Evolutionary conservation across 1,140 invertebrate species (phyloP), one percentile per base, ranked within the genome.

Genomic region (Dreissena rostriformis): DNA sequence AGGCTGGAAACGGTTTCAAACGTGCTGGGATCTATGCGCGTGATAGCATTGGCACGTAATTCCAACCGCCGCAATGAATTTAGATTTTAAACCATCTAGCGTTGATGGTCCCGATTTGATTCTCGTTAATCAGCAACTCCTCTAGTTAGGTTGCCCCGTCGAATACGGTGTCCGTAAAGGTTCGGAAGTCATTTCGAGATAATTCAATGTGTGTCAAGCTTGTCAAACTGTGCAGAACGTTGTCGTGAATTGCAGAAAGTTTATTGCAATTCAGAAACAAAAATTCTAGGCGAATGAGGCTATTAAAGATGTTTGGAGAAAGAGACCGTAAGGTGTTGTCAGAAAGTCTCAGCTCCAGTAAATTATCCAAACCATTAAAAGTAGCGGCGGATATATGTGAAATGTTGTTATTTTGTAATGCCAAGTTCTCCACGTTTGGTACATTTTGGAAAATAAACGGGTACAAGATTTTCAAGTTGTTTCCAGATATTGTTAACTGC

Each of bases 361-460:
- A 63, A 26, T 80, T 72, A 17, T 52, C n/a, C 19, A 86, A 63
- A 22, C 63, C 53, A 10, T 49, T 15, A 26, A 87, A 86, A 0
- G 84, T 22, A 0, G 79, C 84, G 14, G 68, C 76, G 5, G 79
- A 79, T 7, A 87, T 66, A 75, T 80, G 63, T 8, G 74, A 68
- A 57, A 87, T 86, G 55, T 84, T 83, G 65, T 87, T 87, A 17
- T 87, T 86, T 52, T 73, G 73, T n/a, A 87, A 29, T 28, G 79
- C 77, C 19, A 87, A 75, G 53, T 77, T 26, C 29, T 84, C 63
- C 8, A 87, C 63, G 17, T 53, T 66, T 2, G 53, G 68, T 19
- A 87, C 53, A 22, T 70, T 67, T 29, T 68, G 24, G 52, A 87
- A 86, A 14, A 79, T 65, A 39, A 74, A 76, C 29, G 81, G 76